Evolutionary conservation across 2,888 invertebrate species (phyloP), one percentile per base, ranked within the genome.

Genomic region (Parochlus steinenii): DNA sequence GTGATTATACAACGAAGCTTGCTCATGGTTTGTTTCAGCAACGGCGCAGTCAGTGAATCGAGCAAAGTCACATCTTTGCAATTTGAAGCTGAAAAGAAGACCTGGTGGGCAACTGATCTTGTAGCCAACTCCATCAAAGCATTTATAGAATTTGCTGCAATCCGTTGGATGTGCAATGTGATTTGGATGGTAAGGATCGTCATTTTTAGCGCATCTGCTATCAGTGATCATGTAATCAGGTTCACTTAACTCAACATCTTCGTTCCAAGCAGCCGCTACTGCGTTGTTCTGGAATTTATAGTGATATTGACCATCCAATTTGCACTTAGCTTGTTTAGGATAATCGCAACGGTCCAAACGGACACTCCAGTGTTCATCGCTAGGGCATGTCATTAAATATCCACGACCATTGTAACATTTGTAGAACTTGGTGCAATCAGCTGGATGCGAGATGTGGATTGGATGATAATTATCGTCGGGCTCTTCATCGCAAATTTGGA

Each of bases 341-440:
- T 35, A 35, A 16, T 35, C 35, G 14, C 35, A 35, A 26, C 35
- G 35, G 11, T 35, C 22, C 19, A 23, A 12, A n/a, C 30, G 16
- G 7, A 35, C 35, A 5, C 17, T 17, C 35, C 35, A 35, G 24
- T 35, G 29, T 23, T 29, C 22, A 35, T 23, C 27, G 10, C 7
- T 2, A 3, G 35, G 35, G 17, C 35, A 35, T 10, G 28, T 30
- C 14, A 35, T 15, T 3, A 35, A 12, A 22, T 18, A 35, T 3
- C 22, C 35, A n/a, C 29, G 35, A 17, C 29, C 35, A 16, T 22
- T 16, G 17, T 6, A 23, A 14, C 35, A 35, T 17, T 35, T 35
- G 16, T 35, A 35, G 16, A 35, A 35, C 16, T 35, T 35, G 8
- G n/a, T 11, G 15, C 35, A 35, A 23, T 28, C 29, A 11, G 29